Evolutionary conservation across 2,888 invertebrate genomes (phyloP), one percentile per base, ranked within the genome.

Genomic region (Nipponacmea schrenckii): DNA sequence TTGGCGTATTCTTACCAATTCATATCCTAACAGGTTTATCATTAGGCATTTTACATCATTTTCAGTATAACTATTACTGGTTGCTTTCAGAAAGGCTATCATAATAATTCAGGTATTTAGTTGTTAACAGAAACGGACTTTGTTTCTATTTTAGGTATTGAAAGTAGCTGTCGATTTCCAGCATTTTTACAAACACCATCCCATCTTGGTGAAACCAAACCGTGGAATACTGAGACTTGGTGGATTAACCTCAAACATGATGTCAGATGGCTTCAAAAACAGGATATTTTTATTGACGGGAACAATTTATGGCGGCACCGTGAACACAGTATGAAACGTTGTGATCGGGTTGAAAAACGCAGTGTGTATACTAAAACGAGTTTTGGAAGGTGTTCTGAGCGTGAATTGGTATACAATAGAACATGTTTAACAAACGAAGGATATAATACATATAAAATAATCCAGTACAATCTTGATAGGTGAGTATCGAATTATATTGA

Each of bases 171-270:
- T 69, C 71, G 76, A 27, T 84, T 84, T 64, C 84, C 84, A 0
- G 76, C 81, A 10, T 83, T 79, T 70, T 75, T 83, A 10, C 83
- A 83, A 72, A 83, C 82, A 69, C 78, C 81, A 0, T 66, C 73
- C n/a, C 76, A 75, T 45, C 67, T 76, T 26, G 81, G 81, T 8
- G 75, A 76, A 12, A 77, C 81, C 0, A 73, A 77, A 70, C 80
- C 84, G 0, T 85, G 85, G 85, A 79, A 77, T 39, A 85, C 85
- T 8, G 76, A 78, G 20, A 81, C 80, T 44, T 81, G 80, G 80
- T 83, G 84, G 83, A 77, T 84, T 7, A 80, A 81, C 65, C 75
- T 85, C 8, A 77, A 83, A 10, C 77, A 83, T 64, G 77, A 77
- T 26, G 83, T 83, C 3, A 80, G 81, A 64, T 79, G 80, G 76